Base-by-base conservation (phyloP, 2,888 invertebrate genomes). In the Sphinx pinastri region DNA sequence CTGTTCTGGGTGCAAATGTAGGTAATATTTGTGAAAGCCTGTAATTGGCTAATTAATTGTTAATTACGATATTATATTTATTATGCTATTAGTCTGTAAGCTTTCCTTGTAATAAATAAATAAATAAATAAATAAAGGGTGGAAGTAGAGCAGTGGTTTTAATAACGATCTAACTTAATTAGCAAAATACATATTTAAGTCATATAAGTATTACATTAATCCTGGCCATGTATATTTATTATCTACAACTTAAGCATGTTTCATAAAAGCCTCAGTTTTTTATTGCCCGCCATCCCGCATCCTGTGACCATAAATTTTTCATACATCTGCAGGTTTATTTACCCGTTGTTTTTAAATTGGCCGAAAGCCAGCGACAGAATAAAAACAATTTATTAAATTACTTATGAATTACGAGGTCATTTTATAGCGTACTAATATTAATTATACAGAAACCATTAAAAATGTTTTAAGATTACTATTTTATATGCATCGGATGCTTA, bases 241-340 rank as follows among this genome's bases (percentile, higher is more conserved):
- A 67, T 19, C 51, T 67, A 63, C 16, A 10, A 4, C 19, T 38
- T 38, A 38, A 38, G 38, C 38, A 38, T 38, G 1, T 38, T 38
- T 38, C 38, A 67, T 51, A 14, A 51, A 25, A 19, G 1, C 31
- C 0, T n/a, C 3, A 1, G 45, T 2, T 60, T 45, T 60, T 60
- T 45, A 60, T 16, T 60, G 10, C 60, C 38, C 3, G 54, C 10
- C 54, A 16, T 38, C 54, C 16, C 54, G 57, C 25, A 25, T 57
- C 19, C 57, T 57, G 57, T 25, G 57, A 11, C 57, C 12, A 57
- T 57, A 13, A 57, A 25, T 57, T 57, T 57, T 38, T 47, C 45
- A 60, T 60, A 60, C 12, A 38, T 60, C 38, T 60, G 60, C 45
- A 60, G 45, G 45, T 45, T 60, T 57, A 25, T 57, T 57, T 25